Base-by-base conservation (phyloP, 2,888 invertebrate species). In the Pseudolycoriella hygida region DNA sequence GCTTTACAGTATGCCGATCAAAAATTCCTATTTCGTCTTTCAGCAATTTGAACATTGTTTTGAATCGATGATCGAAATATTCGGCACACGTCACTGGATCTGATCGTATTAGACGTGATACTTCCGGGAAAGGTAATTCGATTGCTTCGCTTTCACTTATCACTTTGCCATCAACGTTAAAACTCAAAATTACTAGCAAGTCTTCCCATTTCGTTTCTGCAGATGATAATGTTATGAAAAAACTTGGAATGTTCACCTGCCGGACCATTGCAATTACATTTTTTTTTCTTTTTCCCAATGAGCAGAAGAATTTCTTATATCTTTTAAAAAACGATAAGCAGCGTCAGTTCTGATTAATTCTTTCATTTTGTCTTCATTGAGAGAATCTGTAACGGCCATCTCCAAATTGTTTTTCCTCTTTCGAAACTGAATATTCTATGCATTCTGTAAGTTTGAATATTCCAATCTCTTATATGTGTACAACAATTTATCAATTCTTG, bases 261-360 rank as follows among this genome's bases (percentile, higher is more conserved):
- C 46, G 32, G 19, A 46, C 40, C 43, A 40, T 40, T 12, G 46
- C 46, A 43, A 12, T 3, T 41, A 15, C 19, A 51, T 50, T 44
- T 52, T 53, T 37, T 54, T 51, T 42, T 52, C 51, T 18, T 20
- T 47, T 48, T 52, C 52, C 53, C 56, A 55, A 46, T 54, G 52
- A 6, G 50, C 42, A 44, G 54, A 50, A 2, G 43, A 43, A 2
- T 34, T 50, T 46, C 51, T 47, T 20, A 53, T 46, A 30, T 49
- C 37, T 19, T 48, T 41, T 41, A 53, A 46, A 20, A 52, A 37
- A 19, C 48, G 37, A 44, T 49, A 52, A 37, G 49, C 50, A 18
- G 41, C 49, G 39, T 52, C 51, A 40, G 42, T 44, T 18, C 49
- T 47, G 25, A 51, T 39, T n/a, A 53, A 32, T 32, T 47, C 51